Evolutionary conservation across 2,113 vertebrate genomes (phyloP).

Genomic region (Larimichthys polyactis): DNA sequence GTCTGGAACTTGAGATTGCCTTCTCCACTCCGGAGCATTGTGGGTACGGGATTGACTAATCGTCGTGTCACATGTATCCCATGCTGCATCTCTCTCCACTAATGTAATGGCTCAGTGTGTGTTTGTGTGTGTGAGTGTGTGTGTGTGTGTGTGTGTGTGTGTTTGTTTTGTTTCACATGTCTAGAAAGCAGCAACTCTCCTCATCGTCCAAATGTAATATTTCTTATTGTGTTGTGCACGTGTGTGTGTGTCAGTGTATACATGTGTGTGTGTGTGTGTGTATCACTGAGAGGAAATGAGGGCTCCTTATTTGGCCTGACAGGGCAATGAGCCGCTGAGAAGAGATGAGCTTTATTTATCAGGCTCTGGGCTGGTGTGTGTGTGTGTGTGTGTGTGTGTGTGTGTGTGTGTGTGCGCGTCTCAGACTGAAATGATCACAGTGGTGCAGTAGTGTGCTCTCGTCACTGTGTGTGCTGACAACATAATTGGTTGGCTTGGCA

Average conservation of each 20-base stretch:
- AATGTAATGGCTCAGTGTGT: slow-evolving; percentile 38
- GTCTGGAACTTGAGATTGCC: slow-evolving; percentile 50
- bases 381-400: slow-evolving; percentile 25
- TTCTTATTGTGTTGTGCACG: slow-evolving; percentile 26
- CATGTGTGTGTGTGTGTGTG: slow-evolving; percentile 31
- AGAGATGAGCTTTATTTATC: slow-evolving; percentile 78
- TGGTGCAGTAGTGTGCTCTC: slow-evolving; percentile 58
- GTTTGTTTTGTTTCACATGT: slow-evolving; percentile 14
- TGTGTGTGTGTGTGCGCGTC: slow-evolving; percentile 33
- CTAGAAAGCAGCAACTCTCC: slow-evolving; percentile 15
- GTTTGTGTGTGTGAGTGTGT: too few species aligned
- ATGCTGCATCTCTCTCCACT: slow-evolving; percentile 54
- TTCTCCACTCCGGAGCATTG: slow-evolving; percentile 63
- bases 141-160: slow-evolving; percentile 15
- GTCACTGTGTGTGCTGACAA: slow-evolving; percentile 76
- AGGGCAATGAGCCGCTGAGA: slow-evolving; percentile 77
- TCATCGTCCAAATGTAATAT: slow-evolving; percentile 21
- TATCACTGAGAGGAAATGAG: slow-evolving; percentile 61
- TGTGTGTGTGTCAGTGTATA: slow-evolving; percentile 6
- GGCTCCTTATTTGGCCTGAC: slow-evolving; percentile 76
- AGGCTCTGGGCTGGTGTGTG: too few species aligned
- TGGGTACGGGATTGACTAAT: slow-evolving; percentile 65
- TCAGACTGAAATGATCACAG: slow-evolving; percentile 68
- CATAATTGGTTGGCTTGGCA: slow-evolving; percentile 81
- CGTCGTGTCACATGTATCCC: slow-evolving; percentile 60